Evolutionary conservation across 2,888 invertebrate species (phyloP).

Genomic region (Acutogordius australiensis): DNA sequence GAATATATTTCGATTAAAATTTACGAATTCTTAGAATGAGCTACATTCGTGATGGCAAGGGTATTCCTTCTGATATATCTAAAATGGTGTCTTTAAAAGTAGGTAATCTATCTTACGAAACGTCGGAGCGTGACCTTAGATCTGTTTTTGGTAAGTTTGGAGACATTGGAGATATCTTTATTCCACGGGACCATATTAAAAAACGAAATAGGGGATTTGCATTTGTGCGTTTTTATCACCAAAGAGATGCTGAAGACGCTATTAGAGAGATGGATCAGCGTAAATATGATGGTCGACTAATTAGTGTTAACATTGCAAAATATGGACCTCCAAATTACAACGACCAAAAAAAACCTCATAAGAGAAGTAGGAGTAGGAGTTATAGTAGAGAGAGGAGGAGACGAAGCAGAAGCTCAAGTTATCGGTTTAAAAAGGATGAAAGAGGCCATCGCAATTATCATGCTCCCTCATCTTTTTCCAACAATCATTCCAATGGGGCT

Average conservation of each 20-base stretch:
- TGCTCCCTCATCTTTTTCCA: too few species aligned
- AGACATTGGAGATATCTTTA: neutral
- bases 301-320: neutral
- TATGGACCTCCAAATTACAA: neutral
- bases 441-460: too few species aligned
- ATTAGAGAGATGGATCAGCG: neutral
- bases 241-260: slow-evolving; percentile 2
- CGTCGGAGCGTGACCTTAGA: neutral
- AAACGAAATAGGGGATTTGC: neutral
- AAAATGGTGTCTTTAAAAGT: slow-evolving; percentile 6
- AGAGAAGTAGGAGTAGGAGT: neutral
- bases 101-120: neutral
- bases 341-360: neutral
- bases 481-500: too few species aligned
- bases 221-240: neutral
- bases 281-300: neutral
- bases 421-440: too few species aligned
- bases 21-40: too few species aligned
- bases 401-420: neutral
- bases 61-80: neutral
- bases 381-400: neutral
- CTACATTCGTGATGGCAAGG: too few species aligned
- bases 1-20: too few species aligned
- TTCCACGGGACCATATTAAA: neutral
- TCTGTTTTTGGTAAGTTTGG: neutral